Conservation (phyloP, 2,888 invertebrate genomes). For the Spicauda simplicius region DNA sequence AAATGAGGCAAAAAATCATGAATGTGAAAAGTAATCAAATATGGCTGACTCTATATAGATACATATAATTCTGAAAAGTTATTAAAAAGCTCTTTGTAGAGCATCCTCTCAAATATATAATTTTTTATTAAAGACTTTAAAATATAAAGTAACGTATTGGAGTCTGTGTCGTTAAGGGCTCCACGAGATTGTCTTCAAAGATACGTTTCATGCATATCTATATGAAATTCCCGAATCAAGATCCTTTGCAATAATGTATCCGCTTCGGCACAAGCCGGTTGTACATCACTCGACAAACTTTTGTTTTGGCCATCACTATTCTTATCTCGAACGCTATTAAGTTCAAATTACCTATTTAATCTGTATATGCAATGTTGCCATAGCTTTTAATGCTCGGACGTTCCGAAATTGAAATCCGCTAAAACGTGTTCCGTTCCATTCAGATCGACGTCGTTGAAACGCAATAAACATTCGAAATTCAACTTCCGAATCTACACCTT, state of each 20-base stretch:
- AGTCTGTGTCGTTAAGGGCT: background rate
- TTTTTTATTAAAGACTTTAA: constrained; percentile 7
- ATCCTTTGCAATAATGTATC: constrained; percentile 43
- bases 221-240: constrained; percentile 22
- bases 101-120: background rate
- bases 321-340: constrained; percentile 48
- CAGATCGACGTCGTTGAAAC: constrained; percentile 59
- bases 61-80: no score
- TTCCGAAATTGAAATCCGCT: constrained; percentile 61
- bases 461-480: constrained; percentile 53
- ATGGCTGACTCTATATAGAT: no score
- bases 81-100: background rate
- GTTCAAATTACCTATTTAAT: constrained; percentile 44
- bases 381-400: constrained; percentile 44
- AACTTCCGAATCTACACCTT: constrained; percentile 67
- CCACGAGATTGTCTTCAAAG: constrained; percentile 19
- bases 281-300: constrained; percentile 42
- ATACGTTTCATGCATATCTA: constrained; percentile 33
- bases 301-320: constrained; percentile 41
- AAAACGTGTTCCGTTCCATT: constrained; percentile 72
- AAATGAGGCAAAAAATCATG: no score
- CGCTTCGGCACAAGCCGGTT: constrained; percentile 53
- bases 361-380: constrained; percentile 31
- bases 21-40: no score
- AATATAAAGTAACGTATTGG: constrained; percentile 10